phyloP scores from a whole-genome alignment of 2,113 vertebrate genomes.

The Protobothrops mucrosquamatus region DNA sequence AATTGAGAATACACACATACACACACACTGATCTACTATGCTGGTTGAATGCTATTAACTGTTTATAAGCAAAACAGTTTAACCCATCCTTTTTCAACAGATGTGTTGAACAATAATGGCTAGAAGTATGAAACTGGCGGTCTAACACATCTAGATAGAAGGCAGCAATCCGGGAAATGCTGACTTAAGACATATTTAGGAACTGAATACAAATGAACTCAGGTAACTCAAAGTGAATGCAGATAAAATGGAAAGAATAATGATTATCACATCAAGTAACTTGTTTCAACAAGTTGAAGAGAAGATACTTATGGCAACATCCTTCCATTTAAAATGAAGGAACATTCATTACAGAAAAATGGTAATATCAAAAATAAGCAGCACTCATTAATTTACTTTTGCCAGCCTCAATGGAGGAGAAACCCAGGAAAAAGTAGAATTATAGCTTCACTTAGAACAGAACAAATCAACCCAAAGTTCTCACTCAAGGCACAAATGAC shows the following conservation, averaged over 20 bases:
- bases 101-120: background rate
- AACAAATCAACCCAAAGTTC: background rate
- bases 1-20: background rate
- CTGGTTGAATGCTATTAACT: slow-evolving; percentile 3
- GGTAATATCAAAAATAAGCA: background rate
- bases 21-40: slow-evolving; percentile 5
- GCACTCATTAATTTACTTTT: background rate
- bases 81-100: background rate
- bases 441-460: background rate
- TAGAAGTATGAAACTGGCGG: background rate
- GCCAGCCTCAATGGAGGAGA: background rate
- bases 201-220: background rate
- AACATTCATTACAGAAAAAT: background rate
- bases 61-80: background rate
- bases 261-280: background rate
- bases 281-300: background rate
- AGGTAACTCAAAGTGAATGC: background rate
- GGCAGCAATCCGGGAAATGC: background rate
- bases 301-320: background rate
- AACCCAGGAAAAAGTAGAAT: background rate
- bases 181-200: background rate
- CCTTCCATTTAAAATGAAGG: background rate
- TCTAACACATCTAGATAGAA: background rate
- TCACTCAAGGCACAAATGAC: background rate
- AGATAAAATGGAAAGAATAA: background rate